phyloP scores from a whole-genome alignment of 2,888 invertebrate species.

The Napeogenes sylphis region DNA sequence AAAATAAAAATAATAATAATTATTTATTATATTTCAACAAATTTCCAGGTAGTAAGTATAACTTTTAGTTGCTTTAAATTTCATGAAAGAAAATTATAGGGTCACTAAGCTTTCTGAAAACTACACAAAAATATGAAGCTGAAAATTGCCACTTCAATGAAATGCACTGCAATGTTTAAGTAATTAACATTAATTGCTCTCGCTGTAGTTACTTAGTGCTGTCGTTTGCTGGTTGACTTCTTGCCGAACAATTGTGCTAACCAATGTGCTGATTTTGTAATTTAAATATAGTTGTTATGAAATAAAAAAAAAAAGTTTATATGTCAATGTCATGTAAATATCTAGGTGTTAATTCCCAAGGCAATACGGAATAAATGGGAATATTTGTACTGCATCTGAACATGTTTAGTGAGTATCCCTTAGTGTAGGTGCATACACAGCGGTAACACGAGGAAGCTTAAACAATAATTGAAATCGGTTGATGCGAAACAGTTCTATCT shows the following conservation, averaged over 20 bases:
- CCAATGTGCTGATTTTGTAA: no score
- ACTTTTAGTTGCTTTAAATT: no score
- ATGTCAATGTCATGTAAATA: no score
- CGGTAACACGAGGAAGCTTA: background rate
- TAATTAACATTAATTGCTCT: constrained; percentile 6
- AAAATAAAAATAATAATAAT: no score
- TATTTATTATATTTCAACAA: no score
- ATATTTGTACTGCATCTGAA: background rate
- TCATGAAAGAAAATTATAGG: constrained; percentile 1
- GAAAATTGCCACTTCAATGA: constrained; percentile 1
- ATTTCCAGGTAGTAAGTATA: no score
- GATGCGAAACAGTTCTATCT: constrained; percentile 7
- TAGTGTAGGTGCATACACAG: background rate
- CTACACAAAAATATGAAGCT: constrained; percentile 1
- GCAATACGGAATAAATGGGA: no score
- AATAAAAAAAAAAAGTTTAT: no score
- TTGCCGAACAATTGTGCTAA: no score
- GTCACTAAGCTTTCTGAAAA: background rate
- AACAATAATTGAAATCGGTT: constrained; percentile 12
- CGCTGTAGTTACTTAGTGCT: background rate
- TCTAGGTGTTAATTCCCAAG: no score
- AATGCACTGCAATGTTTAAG: constrained; percentile 7
- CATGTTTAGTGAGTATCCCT: background rate
- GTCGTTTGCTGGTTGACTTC: background rate
- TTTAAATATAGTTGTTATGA: no score